Conservation (phyloP, 2,888 invertebrate genomes). For the Eristalinus aeneus region DNA sequence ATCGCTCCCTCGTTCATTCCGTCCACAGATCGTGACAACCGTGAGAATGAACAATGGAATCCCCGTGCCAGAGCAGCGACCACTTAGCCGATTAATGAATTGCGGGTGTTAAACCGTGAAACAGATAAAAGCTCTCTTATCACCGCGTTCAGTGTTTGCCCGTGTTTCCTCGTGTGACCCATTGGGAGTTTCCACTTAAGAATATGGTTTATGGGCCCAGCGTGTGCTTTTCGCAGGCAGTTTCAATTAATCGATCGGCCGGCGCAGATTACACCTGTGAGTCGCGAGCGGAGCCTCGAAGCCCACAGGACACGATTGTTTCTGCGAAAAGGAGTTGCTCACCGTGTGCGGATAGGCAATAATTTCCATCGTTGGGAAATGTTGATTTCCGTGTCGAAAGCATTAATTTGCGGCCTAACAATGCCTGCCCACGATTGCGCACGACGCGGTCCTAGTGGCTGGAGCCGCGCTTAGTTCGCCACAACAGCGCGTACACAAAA, state of each 20-base stretch:
- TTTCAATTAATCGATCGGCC: conserved; percentile 67
- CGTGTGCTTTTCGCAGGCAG: background rate
- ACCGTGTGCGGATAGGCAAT: conserved; percentile 39
- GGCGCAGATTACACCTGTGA: conserved; percentile 62
- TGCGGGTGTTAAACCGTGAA: conserved; percentile 48
- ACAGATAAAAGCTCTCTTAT: conserved; percentile 50
- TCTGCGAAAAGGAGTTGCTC: conserved; percentile 45
- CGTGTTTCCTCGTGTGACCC: background rate
- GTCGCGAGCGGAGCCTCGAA: background rate
- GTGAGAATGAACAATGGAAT: conserved; percentile 51
- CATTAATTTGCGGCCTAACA: conserved; percentile 69
- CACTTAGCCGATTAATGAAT: conserved; percentile 50
- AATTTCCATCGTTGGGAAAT: conserved; percentile 64
- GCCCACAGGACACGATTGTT: conserved; percentile 64
- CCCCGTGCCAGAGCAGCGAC: background rate
- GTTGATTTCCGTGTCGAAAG: conserved; percentile 71
- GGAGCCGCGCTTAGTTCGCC: background rate
- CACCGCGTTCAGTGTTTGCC: conserved; percentile 14
- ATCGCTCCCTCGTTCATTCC: background rate
- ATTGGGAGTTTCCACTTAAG: conserved; percentile 34
- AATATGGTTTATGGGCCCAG: conserved; percentile 5
- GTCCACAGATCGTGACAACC: conserved; percentile 60
- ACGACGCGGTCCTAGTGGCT: background rate
- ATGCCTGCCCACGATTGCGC: conserved; percentile 63
- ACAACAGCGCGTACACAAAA: conserved; percentile 11